Percentiles rank a stretch among this genome's conserved stretches.
Evolutionary conservation across 2,113 vertebrate genomes (phyloP).

Genomic region (Amphilophus citrinellus): DNA sequence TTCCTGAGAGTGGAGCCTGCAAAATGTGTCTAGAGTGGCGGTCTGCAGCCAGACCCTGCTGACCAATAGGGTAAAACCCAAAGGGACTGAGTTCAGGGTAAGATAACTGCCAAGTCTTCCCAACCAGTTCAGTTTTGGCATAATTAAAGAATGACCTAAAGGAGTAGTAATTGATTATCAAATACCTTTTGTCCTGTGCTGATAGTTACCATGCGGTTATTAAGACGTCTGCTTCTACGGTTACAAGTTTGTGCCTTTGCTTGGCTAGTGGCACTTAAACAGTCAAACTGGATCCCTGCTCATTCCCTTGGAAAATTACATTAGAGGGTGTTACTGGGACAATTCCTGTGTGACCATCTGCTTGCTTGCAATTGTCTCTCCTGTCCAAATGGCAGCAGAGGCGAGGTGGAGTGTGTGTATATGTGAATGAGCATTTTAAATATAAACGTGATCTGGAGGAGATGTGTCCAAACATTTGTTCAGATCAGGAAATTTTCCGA

Average conservation of each 20-base stretch:
- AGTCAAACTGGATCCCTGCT: conserved; percentile 53
- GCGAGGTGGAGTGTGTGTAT: conserved; percentile 25
- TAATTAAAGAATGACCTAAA: neutral
- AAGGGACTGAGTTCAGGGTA: neutral
- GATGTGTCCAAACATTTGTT: conserved; percentile 17
- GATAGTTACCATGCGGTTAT: neutral
- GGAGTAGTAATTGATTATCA: neutral
- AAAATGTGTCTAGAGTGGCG: neutral
- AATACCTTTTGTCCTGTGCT: neutral
- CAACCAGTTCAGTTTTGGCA: neutral
- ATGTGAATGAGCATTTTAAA: conserved; percentile 32
- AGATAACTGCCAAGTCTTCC: neutral
- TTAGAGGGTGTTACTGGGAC: conserved; percentile 53
- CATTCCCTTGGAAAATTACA: conserved; percentile 65
- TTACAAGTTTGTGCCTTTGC: neutral
- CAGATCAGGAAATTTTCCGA: neutral
- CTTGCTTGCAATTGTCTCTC: conserved; percentile 65
- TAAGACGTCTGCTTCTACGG: neutral
- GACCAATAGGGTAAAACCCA: neutral
- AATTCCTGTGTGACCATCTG: conserved; percentile 78
- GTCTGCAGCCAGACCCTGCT: neutral
- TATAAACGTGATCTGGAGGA: conserved; percentile 6
- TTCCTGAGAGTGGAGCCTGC: neutral
- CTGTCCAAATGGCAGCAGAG: conserved; percentile 57
- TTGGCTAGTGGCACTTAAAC: conserved; percentile 38